phyloP scores from a whole-genome alignment of 2,888 invertebrate species.

The Heliconius charithonia region DNA sequence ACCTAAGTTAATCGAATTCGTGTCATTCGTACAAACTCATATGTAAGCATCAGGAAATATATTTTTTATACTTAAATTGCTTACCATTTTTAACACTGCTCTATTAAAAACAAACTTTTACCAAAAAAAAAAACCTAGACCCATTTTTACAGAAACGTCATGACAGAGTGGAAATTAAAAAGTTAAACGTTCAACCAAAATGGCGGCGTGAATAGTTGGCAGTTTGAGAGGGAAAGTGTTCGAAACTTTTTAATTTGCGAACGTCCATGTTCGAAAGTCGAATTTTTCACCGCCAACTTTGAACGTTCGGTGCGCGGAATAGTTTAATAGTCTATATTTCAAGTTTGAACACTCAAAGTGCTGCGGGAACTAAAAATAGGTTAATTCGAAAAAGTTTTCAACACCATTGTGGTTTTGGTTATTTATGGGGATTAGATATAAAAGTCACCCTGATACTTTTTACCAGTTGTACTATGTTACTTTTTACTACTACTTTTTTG shows the following conservation, averaged over 20 bases:
- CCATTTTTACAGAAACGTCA: constrained; percentile 45
- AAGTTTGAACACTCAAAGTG: constrained; percentile 34
- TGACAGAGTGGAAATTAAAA: constrained; percentile 64
- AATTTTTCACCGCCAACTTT: constrained; percentile 70
- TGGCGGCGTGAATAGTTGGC: constrained; percentile 73
- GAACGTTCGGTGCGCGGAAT: constrained; percentile 57
- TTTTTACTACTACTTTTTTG: no score
- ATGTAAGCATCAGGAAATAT: no score
- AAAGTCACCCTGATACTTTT: background rate
- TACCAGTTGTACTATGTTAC: no score
- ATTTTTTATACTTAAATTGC: no score
- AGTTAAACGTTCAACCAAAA: constrained; percentile 74
- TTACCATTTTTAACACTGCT: background rate
- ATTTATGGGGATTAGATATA: background rate
- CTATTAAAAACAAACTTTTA: constrained; percentile 12
- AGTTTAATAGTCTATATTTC: constrained; percentile 54
- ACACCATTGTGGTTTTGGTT: background rate
- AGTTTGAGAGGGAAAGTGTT: constrained; percentile 75
- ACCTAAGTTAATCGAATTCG: no score
- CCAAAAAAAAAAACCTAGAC: constrained; percentile 23
- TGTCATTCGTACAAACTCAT: no score
- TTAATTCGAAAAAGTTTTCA: background rate
- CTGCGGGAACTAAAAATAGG: constrained; percentile 11
- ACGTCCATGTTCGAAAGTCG: constrained; percentile 64
- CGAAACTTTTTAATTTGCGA: constrained; percentile 77